Evolutionary conservation across 2,113 vertebrate genomes (phyloP), one percentile per base, ranked within the genome.

Genomic region (Microtus pennsylvanicus): DNA sequence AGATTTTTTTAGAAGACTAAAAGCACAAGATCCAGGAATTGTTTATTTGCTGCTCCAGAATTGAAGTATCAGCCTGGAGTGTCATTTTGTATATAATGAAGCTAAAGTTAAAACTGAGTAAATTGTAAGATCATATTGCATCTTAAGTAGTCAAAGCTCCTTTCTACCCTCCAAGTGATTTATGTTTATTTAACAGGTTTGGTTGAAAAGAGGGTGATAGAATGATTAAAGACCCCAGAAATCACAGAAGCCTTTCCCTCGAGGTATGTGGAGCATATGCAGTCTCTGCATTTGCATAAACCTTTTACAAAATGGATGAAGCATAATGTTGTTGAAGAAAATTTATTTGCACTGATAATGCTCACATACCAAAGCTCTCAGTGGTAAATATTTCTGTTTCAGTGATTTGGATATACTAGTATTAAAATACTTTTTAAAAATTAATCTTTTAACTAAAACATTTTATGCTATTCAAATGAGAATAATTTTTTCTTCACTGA

Each of bases 291-390:
- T 94, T 92, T 76, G 38, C 50, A 91, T 91, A 93, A 95, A 28
- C 28, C 35, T 97, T 96, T 95, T 82, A 74, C 28, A 95, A 96
- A 96, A 92, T 65, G 19, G 17, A 67, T 94, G 35, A 94, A 95
- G 92, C 63, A 75, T 17, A 82, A 88, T 89, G 7, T 16, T 87
- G 81, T 96, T 35, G 30, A 65, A 11, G 33, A 69, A 94, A 91
- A 91, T 90, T 58, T 38, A 74, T 72, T 93, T 82, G 22, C 52
- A 85, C 35, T 63, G 4, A 21, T 93, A 93, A 89, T 89, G 78
- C 86, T 75, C 14, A 74, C 35, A 30, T 26, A 45, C 12, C 30
- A 90, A 10, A 47, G 58, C 2, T 30, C 7, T 58, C 16, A 30
- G 3, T 45, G 17, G 17, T 42, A 82, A 65, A 87, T 91, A 4